Percentiles rank a stretch among this genome's conserved stretches.
Evolutionary conservation across 2,797 vertebrate genomes (phyloP).

Genomic region (Crenichthys baileyi): DNA sequence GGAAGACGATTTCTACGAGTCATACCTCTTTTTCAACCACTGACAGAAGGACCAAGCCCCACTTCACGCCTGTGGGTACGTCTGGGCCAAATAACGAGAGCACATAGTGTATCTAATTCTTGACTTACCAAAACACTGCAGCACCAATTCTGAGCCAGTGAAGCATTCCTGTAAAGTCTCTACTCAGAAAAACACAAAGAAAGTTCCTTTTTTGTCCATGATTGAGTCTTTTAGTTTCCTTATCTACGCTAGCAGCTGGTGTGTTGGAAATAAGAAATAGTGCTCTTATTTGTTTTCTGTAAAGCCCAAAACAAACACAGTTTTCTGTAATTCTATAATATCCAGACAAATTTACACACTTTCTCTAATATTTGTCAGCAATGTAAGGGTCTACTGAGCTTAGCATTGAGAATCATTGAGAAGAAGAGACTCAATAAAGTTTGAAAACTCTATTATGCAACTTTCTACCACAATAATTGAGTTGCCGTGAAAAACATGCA

Average conservation of each 20-base stretch:
- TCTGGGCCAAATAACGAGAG: constrained; percentile 26
- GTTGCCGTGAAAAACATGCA: not conserved
- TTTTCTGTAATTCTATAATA: constrained; percentile 4
- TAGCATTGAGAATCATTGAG: not conserved
- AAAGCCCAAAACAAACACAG: not conserved
- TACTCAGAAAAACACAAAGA: constrained; percentile 15
- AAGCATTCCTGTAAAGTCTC: constrained; percentile 20
- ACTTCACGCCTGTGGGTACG: constrained; percentile 28
- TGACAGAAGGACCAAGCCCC: constrained; percentile 24
- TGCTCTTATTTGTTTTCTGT: constrained; percentile 1
- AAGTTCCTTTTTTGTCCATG: constrained; percentile 7
- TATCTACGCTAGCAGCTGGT: constrained; percentile 22
- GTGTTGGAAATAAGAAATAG: not conserved
- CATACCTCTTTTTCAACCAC: constrained; percentile 19
- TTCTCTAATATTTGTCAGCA: not conserved
- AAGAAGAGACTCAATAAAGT: constrained; percentile 12
- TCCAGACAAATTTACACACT: not conserved
- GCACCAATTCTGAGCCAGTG: constrained; percentile 2
- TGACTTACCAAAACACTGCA: constrained; percentile 10
- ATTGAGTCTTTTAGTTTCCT: constrained; percentile 16
- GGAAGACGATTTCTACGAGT: constrained; percentile 13
- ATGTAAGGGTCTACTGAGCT: constrained; percentile 6
- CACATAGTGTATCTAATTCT: constrained; percentile 10
- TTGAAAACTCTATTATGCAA: constrained; percentile 15
- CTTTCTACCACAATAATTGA: not conserved